These are phyloP conservation scores for Neoseiulus cucumeris DNA, from an alignment of 1,140 invertebrate genomes.

Conservation along the genomic window DNA sequence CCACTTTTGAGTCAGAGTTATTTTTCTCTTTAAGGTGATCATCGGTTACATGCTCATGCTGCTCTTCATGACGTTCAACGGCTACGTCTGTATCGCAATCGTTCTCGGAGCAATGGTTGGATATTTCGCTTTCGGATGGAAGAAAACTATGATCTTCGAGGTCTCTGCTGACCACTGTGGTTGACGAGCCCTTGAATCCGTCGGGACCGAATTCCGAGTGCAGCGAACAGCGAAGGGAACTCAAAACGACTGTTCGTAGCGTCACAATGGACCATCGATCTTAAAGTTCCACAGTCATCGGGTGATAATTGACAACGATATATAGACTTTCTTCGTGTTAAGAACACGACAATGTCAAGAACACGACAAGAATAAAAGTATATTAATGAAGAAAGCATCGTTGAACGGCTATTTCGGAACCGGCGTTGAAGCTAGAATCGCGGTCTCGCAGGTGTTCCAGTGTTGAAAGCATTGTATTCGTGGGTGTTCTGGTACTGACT, in stretches of 20 bases:
- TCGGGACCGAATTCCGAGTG: background rate
- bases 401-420: too few species aligned
- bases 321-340: background rate
- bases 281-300: too few species aligned
- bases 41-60: slow-evolving; percentile 34
- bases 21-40: slow-evolving; percentile 26
- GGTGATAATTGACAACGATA: background rate
- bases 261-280: too few species aligned
- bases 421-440: too few species aligned
- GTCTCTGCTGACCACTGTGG: slow-evolving; percentile 39
- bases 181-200: too few species aligned
- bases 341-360: background rate
- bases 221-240: background rate
- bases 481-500: too few species aligned
- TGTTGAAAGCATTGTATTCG: too few species aligned
- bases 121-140: slow-evolving; percentile 35
- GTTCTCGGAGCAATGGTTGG: slow-evolving; percentile 31
- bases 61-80: slow-evolving; percentile 36
- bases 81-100: slow-evolving; percentile 31
- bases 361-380: background rate
- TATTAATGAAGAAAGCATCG: too few species aligned
- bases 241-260: background rate
- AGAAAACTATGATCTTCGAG: slow-evolving; percentile 66
- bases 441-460: too few species aligned
- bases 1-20: background rate